Percentiles rank a stretch among this genome's conserved stretches.
Conservation (phyloP, 2,113 vertebrate genomes). For the Morphnarchus princeps region DNA sequence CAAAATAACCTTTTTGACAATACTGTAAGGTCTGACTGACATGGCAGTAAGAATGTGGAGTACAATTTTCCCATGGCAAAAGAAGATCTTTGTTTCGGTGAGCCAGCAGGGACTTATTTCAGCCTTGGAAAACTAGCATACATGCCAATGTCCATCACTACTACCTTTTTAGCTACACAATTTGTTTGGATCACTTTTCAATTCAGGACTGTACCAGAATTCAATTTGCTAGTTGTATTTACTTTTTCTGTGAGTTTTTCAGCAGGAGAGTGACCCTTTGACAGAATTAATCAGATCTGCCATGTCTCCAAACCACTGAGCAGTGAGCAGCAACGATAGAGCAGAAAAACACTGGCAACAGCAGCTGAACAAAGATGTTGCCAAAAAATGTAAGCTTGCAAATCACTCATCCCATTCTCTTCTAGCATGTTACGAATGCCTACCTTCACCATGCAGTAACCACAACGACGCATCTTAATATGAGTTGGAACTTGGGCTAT, state of each 20-base stretch:
- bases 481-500: conserved; percentile 57
- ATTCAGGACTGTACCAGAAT: not conserved
- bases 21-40: not conserved
- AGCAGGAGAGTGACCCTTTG: not conserved
- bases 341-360: not conserved
- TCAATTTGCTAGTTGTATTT: not conserved
- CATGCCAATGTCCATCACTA: not conserved
- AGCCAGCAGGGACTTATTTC: not conserved
- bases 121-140: not conserved
- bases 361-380: not conserved
- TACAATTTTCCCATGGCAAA: not conserved
- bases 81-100: not conserved
- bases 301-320: not conserved
- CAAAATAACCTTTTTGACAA: not conserved
- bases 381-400: not conserved
- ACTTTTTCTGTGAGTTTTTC: not conserved
- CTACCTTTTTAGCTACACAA: not conserved
- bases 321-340: not conserved
- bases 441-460: conserved; percentile 90
- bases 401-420: not conserved
- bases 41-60: not conserved
- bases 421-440: not conserved
- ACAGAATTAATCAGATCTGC: not conserved
- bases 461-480: conserved; percentile 79
- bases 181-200: not conserved